These are phyloP conservation scores for Trematomus loennbergii DNA, from an alignment of 2,113 vertebrate species.

Conservation along the genomic window DNA sequence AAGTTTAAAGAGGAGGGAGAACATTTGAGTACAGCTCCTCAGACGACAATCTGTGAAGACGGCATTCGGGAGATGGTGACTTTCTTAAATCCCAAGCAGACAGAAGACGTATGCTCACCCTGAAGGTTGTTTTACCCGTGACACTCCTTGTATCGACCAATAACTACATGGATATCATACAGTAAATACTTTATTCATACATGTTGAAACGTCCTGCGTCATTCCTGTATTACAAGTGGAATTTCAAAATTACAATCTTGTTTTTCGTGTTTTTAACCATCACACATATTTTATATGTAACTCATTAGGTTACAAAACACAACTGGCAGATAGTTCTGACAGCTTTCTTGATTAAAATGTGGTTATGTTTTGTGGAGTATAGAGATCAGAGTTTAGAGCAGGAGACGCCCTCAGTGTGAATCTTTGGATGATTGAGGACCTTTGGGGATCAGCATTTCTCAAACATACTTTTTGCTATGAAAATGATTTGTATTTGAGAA, in stretches of 20 bases:
- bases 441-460: constrained; percentile 21
- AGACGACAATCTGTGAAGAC: constrained; percentile 76
- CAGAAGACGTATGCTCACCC: constrained; percentile 79
- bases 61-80: constrained; percentile 82
- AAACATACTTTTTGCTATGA: constrained; percentile 12
- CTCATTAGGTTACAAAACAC: constrained; percentile 20
- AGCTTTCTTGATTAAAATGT: constrained; percentile 9
- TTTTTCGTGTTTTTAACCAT: constrained; percentile 34
- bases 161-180: constrained; percentile 15
- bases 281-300: constrained; percentile 24
- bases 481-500: constrained; percentile 24
- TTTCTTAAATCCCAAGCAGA: constrained; percentile 82
- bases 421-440: not conserved
- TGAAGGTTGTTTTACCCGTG: constrained; percentile 45
- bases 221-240: constrained; percentile 8
- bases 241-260: constrained; percentile 29
- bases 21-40: constrained; percentile 73
- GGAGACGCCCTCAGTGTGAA: not conserved
- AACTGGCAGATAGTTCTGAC: not conserved
- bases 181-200: constrained; percentile 24
- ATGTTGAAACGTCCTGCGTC: constrained; percentile 25
- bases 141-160: constrained; percentile 10
- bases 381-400: not conserved
- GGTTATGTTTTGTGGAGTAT: not conserved
- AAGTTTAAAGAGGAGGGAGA: constrained; percentile 81